Evolutionary conservation across 2,113 vertebrate genomes (phyloP).

Genomic region (Arenaria interpres): DNA sequence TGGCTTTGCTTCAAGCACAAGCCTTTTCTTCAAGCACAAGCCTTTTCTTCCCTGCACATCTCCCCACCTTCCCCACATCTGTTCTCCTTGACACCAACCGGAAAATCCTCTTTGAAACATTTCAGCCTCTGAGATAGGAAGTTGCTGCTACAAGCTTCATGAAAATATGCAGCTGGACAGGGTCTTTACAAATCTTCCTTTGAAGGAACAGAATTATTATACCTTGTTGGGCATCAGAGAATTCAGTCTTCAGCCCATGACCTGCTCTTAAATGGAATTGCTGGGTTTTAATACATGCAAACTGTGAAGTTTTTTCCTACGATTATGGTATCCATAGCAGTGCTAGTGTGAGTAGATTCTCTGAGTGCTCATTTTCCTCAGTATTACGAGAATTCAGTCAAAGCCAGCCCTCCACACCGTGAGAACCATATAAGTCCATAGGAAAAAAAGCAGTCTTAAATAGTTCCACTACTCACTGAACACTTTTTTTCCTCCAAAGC

Average conservation of each 20-base stretch:
- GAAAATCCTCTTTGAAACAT: conserved; percentile 6
- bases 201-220: neutral
- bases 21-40: neutral
- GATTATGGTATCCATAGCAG: neutral
- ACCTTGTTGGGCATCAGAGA: neutral
- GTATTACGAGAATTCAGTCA: neutral
- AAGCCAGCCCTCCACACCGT: neutral
- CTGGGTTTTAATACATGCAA: neutral
- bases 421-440: neutral
- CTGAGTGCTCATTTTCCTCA: neutral
- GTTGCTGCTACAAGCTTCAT: neutral
- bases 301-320: neutral
- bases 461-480: neutral
- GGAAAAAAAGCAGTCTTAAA: neutral
- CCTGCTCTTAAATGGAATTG: neutral
- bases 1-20: neutral
- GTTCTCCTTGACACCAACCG: neutral
- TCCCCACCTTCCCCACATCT: neutral
- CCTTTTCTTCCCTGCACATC: neutral
- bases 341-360: neutral
- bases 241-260: neutral
- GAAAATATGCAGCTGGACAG: neutral
- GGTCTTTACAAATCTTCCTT: neutral
- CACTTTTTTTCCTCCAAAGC: neutral
- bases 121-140: neutral